Evolutionary conservation across 92 coral and sea anemone species (phyloP).

Genomic region (Bergia sp.): DNA sequence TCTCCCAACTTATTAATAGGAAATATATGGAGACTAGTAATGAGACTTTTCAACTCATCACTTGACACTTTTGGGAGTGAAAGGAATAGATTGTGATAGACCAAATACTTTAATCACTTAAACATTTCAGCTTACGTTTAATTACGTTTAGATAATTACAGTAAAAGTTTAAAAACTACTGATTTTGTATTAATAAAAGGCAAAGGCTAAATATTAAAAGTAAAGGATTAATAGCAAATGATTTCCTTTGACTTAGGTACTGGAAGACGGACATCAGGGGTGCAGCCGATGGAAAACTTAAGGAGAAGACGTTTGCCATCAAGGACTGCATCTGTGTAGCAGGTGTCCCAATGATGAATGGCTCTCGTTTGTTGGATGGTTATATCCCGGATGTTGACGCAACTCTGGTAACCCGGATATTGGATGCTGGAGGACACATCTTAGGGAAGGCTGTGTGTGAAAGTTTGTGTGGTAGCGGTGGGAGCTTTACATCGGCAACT

Average conservation of each 20-base stretch:
- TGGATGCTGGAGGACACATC: conserved; percentile 74
- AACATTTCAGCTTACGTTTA: too few relatives aligned
- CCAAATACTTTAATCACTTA: too few relatives aligned
- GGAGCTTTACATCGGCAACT: conserved; percentile 68
- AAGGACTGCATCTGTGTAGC: conserved; percentile 77
- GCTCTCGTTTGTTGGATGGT: conserved; percentile 76
- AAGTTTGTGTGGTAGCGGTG: conserved; percentile 64
- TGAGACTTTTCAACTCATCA: too few relatives aligned
- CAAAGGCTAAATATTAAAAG: too few relatives aligned
- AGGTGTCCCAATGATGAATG: conserved; percentile 87
- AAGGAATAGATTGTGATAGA: too few relatives aligned
- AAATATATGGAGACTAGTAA: too few relatives aligned
- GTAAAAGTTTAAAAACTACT: too few relatives aligned
- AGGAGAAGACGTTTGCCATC: conserved; percentile 69
- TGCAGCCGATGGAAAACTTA: conserved; percentile 66
- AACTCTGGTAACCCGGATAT: conserved; percentile 70
- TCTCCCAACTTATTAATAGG: too few relatives aligned
- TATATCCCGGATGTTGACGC: conserved; percentile 89
- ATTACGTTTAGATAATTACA: too few relatives aligned
- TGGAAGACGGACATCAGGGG: conserved; percentile 72
- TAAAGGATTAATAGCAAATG: too few relatives aligned
- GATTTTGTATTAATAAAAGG: too few relatives aligned
- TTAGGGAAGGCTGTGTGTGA: conserved; percentile 79
- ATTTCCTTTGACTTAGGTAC: conserved; percentile 47
- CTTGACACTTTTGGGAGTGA: too few relatives aligned